Percentiles rank a stretch among this genome's conserved stretches.
These are phyloP conservation scores for Hydrozoanthus tunicans DNA, from an alignment of 64 coral and sea anemone genomes.

Conservation along the genomic window DNA sequence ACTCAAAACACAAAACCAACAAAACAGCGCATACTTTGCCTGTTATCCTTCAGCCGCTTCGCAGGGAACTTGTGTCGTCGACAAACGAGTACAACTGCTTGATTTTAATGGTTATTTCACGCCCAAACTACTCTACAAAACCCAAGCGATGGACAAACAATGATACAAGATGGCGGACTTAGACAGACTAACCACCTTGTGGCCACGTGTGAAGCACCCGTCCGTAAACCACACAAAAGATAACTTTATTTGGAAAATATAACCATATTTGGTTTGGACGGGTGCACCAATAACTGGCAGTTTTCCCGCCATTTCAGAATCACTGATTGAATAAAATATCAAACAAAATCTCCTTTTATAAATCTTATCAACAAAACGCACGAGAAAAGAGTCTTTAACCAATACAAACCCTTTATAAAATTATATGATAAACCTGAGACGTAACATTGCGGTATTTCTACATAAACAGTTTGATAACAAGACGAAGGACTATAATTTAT, in stretches of 20 bases:
- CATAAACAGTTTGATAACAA: no score
- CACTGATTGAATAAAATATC: background rate
- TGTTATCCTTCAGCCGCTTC: constrained; percentile 78
- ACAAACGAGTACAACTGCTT: constrained; percentile 45
- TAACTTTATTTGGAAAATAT: constrained; percentile 55
- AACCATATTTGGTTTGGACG: constrained; percentile 31
- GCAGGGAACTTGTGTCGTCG: constrained; percentile 63
- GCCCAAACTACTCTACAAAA: constrained; percentile 46
- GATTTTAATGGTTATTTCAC: constrained; percentile 57
- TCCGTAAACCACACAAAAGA: constrained; percentile 42
- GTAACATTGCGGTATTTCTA: no score
- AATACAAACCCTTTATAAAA: no score
- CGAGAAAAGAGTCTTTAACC: background rate
- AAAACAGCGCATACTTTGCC: constrained; percentile 87
- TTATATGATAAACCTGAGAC: no score
- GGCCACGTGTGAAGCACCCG: constrained; percentile 15
- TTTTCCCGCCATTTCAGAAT: constrained; percentile 16
- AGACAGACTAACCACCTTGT: constrained; percentile 36
- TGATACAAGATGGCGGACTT: constrained; percentile 30
- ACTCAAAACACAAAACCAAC: constrained; percentile 27
- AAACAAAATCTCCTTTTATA: background rate
- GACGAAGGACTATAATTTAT: no score
- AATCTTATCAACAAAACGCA: background rate
- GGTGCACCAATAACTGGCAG: constrained; percentile 34
- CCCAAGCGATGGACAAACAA: constrained; percentile 20